Evolutionary conservation across 2,113 vertebrate species (phyloP).

Genomic region (Talpa occidentalis): DNA sequence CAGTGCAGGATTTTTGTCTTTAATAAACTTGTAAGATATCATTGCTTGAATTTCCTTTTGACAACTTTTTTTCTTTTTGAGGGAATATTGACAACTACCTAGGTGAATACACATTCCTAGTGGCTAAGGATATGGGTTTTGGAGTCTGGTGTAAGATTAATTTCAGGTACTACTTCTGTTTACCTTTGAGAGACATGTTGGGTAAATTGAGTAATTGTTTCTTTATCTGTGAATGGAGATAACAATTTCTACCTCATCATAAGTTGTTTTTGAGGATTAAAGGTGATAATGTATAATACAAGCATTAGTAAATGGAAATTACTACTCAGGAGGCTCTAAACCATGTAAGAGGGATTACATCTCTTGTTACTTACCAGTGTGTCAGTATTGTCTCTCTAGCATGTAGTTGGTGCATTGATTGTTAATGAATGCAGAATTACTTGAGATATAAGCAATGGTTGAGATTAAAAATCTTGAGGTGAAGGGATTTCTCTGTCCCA

Average conservation of each 20-base stretch:
- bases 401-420: neutral
- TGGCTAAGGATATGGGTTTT: neutral
- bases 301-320: neutral
- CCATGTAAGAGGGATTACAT: neutral
- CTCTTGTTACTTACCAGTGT: neutral
- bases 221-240: neutral
- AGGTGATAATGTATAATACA: neutral
- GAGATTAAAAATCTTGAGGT: neutral
- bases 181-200: neutral
- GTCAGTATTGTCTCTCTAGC: neutral
- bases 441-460: neutral
- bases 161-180: neutral
- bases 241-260: neutral
- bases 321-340: neutral
- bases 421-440: neutral
- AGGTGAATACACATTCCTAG: neutral
- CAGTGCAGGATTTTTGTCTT: neutral
- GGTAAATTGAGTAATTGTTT: neutral
- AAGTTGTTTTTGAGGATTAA: neutral
- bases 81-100: neutral
- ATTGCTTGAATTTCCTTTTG: slow-evolving; percentile 17
- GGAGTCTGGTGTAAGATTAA: neutral
- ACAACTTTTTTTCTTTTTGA: neutral
- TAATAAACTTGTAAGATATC: neutral
- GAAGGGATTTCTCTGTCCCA: neutral